Evolutionary conservation across 2,113 vertebrate genomes (phyloP), one percentile per base, ranked within the genome.

Genomic region (Anas platyrhynchos): DNA sequence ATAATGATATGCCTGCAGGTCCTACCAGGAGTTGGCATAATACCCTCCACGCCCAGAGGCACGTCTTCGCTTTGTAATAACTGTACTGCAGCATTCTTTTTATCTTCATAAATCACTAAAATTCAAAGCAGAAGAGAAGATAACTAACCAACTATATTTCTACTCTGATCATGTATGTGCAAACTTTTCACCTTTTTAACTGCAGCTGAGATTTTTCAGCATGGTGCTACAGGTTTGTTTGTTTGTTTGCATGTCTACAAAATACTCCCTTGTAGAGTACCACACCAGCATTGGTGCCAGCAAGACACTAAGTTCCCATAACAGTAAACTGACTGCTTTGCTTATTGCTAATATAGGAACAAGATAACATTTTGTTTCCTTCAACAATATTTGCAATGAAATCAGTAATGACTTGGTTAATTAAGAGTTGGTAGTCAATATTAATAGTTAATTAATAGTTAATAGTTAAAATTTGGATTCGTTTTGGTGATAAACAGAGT

Each of bases 161-260:
- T 26, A 32, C 36, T 83, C 48, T 76, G 58, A 55, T 80, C 17
- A 16, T 48, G 18, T 78, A 5, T 83, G 26, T 77, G 43, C 29
- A 78, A 86, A 34, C 72, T 87, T 62, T 84, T 86, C 36, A 21
- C 6, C 26, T 81, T 89, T 91, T n/a, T 76, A 43, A 55, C 66
- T 56, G 50, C 63, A 48, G 27, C 22, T 55, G 62, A 89, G 81
- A 38, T 72, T 94, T 55, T 94, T 85, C 84, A 79, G 62, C 38
- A 26, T 26, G 8, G 32, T 41, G 22, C 29, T 77, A 69, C 20
- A 13, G 22, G 22, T 23, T 50, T 22, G 9, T 50, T 50, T 50
- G 46, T 91, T 88, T 73, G 58, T 95, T 95, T 88, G 50, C 56
- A 72, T 78, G 54, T 52, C 59, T 86, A 46, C 27, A 78, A 74